Conservation (phyloP, 2,113 vertebrate genomes). For the Nipponia nippon region DNA sequence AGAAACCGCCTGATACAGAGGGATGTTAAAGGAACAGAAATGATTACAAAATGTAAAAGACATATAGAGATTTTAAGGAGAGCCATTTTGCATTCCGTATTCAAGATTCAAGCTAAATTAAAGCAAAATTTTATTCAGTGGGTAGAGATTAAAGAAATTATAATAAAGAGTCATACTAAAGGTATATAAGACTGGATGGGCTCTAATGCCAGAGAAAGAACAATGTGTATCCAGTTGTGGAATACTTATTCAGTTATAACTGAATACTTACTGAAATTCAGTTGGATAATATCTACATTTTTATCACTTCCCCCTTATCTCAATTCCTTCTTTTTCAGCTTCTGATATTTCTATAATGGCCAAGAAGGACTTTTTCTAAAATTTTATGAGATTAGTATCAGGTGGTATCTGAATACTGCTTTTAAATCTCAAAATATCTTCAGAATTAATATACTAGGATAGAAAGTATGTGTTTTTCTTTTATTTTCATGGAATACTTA, state of each 20-base stretch:
- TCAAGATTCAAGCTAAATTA: not conserved
- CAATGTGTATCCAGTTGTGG: fast-evolving
- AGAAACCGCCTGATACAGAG: not conserved
- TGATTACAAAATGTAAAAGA: not conserved
- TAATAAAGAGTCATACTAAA: not conserved
- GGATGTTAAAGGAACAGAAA: not conserved
- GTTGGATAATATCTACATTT: not conserved
- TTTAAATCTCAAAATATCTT: not conserved
- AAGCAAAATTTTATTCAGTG: not conserved
- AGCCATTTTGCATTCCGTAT: fast-evolving
- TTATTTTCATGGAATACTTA: not conserved
- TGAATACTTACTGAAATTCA: not conserved
- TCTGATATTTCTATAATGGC: not conserved
- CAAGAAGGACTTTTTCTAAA: not conserved
- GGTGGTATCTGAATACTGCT: not conserved
- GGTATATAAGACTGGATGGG: not conserved
- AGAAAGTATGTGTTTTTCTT: not conserved
- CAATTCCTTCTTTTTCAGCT: not conserved
- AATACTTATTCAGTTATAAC: not conserved
- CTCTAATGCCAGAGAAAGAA: not conserved
- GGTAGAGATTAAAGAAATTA: not conserved
- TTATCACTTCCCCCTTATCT: not conserved
- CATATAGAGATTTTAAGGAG: not conserved
- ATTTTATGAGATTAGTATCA: not conserved
- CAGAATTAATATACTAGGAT: not conserved